A percentile compares a stretch with the other conserved stretches of the same genome.
Evolutionary conservation across 2,888 invertebrate genomes (phyloP).

Genomic region (Apotomis turbidana): DNA sequence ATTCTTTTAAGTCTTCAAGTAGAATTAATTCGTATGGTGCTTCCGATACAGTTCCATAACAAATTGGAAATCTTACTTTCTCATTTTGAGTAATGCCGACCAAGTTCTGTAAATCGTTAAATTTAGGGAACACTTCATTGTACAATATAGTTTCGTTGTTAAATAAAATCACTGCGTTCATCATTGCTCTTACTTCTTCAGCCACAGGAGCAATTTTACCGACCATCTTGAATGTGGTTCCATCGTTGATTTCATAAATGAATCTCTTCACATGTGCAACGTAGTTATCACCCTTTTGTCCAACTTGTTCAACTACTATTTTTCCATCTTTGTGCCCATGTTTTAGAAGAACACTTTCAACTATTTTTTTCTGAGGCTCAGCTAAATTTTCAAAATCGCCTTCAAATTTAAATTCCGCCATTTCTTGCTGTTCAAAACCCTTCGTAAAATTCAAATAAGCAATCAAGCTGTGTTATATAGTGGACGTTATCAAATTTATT

Average conservation of each 20-base stretch:
- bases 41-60: conserved; percentile 54
- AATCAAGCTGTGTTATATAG: conserved; percentile 24
- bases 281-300: conserved; percentile 45
- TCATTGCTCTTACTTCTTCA: conserved; percentile 46
- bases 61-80: conserved; percentile 52
- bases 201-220: conserved; percentile 59
- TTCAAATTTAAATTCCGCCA: conserved; percentile 43
- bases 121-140: conserved; percentile 54
- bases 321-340: conserved; percentile 39
- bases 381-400: conserved; percentile 30
- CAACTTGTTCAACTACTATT: conserved; percentile 43
- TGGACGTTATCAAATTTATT: conserved; percentile 13
- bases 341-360: conserved; percentile 36
- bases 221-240: conserved; percentile 54
- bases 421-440: neutral
- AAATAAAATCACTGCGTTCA: conserved; percentile 48
- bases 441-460: neutral
- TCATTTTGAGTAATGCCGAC: conserved; percentile 54
- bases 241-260: conserved; percentile 48
- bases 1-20: conserved; percentile 58
- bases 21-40: conserved; percentile 56
- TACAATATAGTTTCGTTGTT: conserved; percentile 59
- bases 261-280: conserved; percentile 45
- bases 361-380: conserved; percentile 27
- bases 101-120: conserved; percentile 53